Percentiles rank a stretch among this genome's conserved stretches.
Conservation (phyloP, 2,113 vertebrate genomes). For the Lophura nycthemera region DNA sequence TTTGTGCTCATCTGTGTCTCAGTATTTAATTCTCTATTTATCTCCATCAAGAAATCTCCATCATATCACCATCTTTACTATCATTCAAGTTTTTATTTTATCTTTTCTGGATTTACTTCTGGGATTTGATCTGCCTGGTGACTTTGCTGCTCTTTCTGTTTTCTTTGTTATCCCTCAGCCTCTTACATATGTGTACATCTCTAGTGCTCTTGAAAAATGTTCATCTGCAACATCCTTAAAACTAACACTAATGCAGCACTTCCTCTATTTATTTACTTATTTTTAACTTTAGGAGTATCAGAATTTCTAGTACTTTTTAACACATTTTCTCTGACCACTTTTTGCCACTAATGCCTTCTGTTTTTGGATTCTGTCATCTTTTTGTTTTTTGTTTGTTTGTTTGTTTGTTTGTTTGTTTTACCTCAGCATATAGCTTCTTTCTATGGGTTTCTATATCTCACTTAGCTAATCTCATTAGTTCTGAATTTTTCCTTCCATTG, state of each 20-base stretch:
- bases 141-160: neutral
- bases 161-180: neutral
- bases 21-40: neutral
- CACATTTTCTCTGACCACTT: neutral
- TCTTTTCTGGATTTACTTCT: neutral
- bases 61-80: neutral
- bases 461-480: slow-evolving; percentile 42
- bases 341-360: neutral
- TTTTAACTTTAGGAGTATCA: neutral
- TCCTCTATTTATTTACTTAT: neutral
- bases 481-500: slow-evolving; percentile 32
- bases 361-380: neutral
- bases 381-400: neutral
- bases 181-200: neutral
- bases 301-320: neutral
- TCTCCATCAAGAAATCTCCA: neutral
- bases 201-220: neutral
- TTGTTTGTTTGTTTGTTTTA: neutral
- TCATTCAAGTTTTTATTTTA: neutral
- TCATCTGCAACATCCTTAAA: neutral
- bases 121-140: neutral
- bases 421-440: neutral
- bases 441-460: neutral
- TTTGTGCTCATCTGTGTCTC: neutral
- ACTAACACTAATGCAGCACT: neutral